Conservation (phyloP, 2,797 vertebrate species). For the Garrulus glandarius region DNA sequence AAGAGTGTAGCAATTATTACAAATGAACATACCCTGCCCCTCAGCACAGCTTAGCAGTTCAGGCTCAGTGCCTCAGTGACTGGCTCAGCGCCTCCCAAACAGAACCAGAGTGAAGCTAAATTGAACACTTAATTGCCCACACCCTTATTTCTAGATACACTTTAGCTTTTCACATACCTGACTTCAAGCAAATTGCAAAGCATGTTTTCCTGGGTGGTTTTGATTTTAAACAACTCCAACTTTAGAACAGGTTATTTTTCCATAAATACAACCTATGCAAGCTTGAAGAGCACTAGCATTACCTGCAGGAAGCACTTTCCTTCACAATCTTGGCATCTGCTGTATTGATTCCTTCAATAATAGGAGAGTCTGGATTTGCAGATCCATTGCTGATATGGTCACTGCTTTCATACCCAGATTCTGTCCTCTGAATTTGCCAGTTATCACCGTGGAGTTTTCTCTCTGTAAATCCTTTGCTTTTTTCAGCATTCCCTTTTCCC, state of each 20-base stretch:
- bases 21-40: background rate
- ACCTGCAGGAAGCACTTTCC: constrained; percentile 82
- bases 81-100: background rate
- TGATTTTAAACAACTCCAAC: background rate
- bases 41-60: background rate
- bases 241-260: background rate
- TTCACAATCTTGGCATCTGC: constrained; percentile 74
- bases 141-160: background rate
- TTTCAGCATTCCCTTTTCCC: constrained; percentile 77
- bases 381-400: constrained; percentile 92
- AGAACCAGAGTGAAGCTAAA: background rate
- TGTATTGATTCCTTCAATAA: constrained; percentile 76
- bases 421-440: constrained; percentile 91
- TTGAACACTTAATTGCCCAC: background rate
- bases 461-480: constrained; percentile 71
- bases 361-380: constrained; percentile 84
- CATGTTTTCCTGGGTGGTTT: background rate
- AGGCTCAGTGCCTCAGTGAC: background rate
- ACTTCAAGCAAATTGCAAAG: background rate
- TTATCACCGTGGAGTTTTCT: constrained; percentile 78
- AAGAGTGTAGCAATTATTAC: background rate
- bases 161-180: background rate
- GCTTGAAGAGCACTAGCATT: background rate
- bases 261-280: background rate
- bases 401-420: constrained; percentile 94